phyloP scores from a whole-genome alignment of 1,140 invertebrate species.

The Episyrphus balteatus region DNA sequence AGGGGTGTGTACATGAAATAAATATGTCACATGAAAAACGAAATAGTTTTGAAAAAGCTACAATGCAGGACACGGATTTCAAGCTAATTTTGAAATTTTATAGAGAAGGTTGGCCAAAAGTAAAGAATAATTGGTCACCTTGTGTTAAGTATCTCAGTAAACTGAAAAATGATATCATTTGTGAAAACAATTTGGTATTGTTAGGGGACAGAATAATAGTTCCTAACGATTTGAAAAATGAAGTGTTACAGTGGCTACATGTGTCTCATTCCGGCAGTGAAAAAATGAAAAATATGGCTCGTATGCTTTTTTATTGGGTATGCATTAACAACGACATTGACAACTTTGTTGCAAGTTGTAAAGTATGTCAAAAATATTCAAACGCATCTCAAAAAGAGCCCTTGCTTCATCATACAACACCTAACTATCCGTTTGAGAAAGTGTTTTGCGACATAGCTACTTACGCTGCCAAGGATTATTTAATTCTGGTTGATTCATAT shows the following conservation, averaged over 20 bases:
- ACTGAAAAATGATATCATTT: constrained; percentile 12
- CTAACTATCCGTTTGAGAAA: too few species aligned
- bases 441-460: too few species aligned
- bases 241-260: constrained; percentile 32
- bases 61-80: constrained; percentile 14
- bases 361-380: constrained; percentile 22
- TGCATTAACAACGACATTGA: constrained; percentile 35
- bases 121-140: constrained; percentile 8
- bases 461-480: too few species aligned
- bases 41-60: constrained; percentile 14
- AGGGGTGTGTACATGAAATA: neutral
- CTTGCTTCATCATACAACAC: too few species aligned
- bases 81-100: constrained; percentile 13
- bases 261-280: constrained; percentile 36
- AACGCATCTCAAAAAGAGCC: too few species aligned
- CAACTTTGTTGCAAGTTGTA: constrained; percentile 28
- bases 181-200: constrained; percentile 18
- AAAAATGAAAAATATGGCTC: constrained; percentile 31
- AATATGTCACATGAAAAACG: constrained; percentile 11
- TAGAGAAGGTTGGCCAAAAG: constrained; percentile 30
- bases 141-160: constrained; percentile 10
- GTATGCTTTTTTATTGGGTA: too few species aligned
- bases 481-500: too few species aligned
- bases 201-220: constrained; percentile 25
- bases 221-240: constrained; percentile 19